phyloP scores from a whole-genome alignment of 2,888 invertebrate species.

The Dryocosmus kuriphilus region DNA sequence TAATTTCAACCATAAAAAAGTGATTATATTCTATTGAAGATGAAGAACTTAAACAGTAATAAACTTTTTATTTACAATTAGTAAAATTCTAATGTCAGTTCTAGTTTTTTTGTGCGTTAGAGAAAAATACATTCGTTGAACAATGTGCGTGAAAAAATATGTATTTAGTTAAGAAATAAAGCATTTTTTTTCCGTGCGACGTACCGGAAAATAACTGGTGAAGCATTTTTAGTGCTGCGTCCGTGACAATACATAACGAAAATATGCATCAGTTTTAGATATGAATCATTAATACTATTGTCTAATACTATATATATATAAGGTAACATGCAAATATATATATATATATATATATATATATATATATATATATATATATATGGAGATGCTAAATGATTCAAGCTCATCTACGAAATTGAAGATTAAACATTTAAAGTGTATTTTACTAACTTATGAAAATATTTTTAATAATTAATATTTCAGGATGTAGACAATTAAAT shows the following conservation, averaged over 20 bases:
- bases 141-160: background rate
- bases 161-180: background rate
- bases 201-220: conserved; percentile 53
- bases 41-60: too few relatives aligned
- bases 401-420: background rate
- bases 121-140: background rate
- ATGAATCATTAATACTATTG: too few relatives aligned
- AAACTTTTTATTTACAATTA: background rate
- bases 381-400: background rate
- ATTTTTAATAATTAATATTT: background rate
- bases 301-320: too few relatives aligned
- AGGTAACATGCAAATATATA: background rate
- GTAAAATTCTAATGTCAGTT: background rate
- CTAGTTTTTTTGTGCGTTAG: background rate
- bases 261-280: conserved; percentile 60
- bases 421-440: background rate
- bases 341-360: too few relatives aligned
- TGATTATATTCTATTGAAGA: too few relatives aligned
- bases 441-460: background rate
- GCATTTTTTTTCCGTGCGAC: background rate
- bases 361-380: background rate
- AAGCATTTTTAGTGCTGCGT: conserved; percentile 65
- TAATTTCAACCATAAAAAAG: too few relatives aligned
- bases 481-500: too few relatives aligned
- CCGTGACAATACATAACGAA: conserved; percentile 62